phyloP scores from a whole-genome alignment of 2,888 invertebrate genomes.

The Drosophila neotestacea region DNA sequence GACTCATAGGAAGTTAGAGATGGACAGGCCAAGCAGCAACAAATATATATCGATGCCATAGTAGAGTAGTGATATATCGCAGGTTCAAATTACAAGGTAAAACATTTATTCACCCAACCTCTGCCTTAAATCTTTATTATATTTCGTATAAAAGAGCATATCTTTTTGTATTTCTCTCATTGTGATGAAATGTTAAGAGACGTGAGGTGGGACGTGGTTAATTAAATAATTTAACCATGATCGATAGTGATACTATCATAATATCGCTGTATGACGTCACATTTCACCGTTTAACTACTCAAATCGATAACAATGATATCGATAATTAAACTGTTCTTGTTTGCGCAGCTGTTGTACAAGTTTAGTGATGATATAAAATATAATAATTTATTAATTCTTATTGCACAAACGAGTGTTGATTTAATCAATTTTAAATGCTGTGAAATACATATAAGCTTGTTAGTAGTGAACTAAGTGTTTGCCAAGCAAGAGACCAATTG shows the following conservation, averaged over 20 bases:
- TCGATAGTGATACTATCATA: no score
- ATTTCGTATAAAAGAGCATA: no score
- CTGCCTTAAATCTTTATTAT: no score
- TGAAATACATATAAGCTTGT: neutral
- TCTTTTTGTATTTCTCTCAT: no score
- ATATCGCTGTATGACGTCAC: constrained; percentile 4
- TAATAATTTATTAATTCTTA: constrained; percentile 15
- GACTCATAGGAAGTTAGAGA: constrained; percentile 48
- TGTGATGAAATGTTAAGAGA: no score
- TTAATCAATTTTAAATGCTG: constrained; percentile 19
- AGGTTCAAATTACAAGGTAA: neutral
- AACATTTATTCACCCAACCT: no score
- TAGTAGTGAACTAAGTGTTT: neutral
- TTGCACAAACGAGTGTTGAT: constrained; percentile 39
- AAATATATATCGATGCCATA: constrained; percentile 18
- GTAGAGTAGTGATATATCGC: neutral
- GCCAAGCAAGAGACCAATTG: neutral
- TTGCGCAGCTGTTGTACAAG: constrained; percentile 47
- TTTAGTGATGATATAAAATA: constrained; percentile 33
- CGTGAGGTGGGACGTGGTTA: no score
- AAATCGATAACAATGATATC: constrained; percentile 13
- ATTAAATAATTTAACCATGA: no score
- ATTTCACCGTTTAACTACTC: neutral
- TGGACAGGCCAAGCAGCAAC: constrained; percentile 9
- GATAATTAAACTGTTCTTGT: constrained; percentile 7